Percentiles rank a stretch among this genome's conserved stretches.
These are phyloP conservation scores for Coptodon rendalli DNA, from an alignment of 2,113 vertebrate species.

Conservation along the genomic window DNA sequence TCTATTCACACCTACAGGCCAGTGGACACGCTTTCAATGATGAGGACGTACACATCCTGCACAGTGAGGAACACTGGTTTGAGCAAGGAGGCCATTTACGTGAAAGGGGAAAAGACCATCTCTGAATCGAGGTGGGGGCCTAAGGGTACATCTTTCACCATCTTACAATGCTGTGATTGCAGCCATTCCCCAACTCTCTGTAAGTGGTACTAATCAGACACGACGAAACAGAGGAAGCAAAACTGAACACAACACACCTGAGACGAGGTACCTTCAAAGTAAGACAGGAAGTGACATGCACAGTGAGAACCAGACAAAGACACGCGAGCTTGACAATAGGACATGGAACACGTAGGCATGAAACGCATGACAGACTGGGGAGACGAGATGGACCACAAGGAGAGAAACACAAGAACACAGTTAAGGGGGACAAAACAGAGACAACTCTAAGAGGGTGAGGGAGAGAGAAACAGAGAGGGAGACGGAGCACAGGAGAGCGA, in stretches of 20 bases:
- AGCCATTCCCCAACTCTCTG: not conserved
- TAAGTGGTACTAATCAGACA: not conserved
- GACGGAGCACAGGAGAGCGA: not conserved
- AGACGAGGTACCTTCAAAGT: not conserved
- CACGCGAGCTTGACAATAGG: not conserved
- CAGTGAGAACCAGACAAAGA: not conserved
- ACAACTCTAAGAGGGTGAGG: not conserved
- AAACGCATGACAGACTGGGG: not conserved
- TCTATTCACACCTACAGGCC: not conserved
- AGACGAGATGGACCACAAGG: not conserved
- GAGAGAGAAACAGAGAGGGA: not conserved
- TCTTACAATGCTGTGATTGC: not conserved
- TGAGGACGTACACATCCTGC: not conserved
- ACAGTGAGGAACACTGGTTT: not conserved
- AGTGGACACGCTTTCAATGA: not conserved
- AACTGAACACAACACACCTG: not conserved
- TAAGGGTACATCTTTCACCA: not conserved
- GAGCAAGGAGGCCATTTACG: not conserved
- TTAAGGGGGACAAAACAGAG: not conserved
- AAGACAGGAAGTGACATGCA: not conserved
- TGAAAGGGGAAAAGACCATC: not conserved
- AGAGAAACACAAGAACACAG: not conserved
- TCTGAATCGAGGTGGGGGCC: not conserved
- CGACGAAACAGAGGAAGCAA: not conserved
- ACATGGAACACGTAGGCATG: not conserved